Evolutionary conservation across 1,140 invertebrate genomes (phyloP).

Genomic region (Polypedilum vanderplanki): DNA sequence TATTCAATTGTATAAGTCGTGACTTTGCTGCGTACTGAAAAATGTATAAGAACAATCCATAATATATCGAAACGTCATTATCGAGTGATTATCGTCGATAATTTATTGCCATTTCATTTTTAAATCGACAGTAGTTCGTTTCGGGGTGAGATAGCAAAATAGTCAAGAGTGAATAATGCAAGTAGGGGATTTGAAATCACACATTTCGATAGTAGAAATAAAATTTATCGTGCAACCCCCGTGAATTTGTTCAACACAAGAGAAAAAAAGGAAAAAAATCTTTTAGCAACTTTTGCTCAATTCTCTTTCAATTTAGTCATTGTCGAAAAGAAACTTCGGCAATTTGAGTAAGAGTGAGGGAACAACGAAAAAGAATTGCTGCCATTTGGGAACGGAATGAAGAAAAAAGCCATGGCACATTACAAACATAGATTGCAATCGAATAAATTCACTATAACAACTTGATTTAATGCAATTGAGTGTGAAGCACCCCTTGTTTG

Average conservation of each 20-base stretch:
- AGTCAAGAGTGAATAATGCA: no score
- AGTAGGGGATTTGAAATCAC: no score
- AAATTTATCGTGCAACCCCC: not conserved
- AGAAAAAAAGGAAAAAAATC: not conserved
- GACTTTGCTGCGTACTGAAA: not conserved
- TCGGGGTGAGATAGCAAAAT: not conserved
- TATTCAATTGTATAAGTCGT: not conserved
- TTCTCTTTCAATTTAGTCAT: not conserved
- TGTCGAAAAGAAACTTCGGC: not conserved
- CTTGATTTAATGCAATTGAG: slow-evolving; percentile 29
- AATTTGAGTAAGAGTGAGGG: not conserved
- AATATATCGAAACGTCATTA: slow-evolving; percentile 26
- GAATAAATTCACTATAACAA: slow-evolving; percentile 23
- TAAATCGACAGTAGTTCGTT: not conserved
- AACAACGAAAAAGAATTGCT: not conserved
- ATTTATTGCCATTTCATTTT: slow-evolving; percentile 28
- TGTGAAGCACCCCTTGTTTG: slow-evolving; percentile 23
- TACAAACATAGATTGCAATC: slow-evolving; percentile 23
- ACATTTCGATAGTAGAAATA: no score
- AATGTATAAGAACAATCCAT: not conserved
- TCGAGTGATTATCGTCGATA: slow-evolving; percentile 27
- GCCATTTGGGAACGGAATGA: slow-evolving; percentile 21
- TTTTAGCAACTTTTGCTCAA: not conserved
- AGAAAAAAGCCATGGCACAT: not conserved
- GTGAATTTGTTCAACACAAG: not conserved